Base-by-base conservation (phyloP, 1,140 invertebrate species). In the Monochamus saltuarius region DNA sequence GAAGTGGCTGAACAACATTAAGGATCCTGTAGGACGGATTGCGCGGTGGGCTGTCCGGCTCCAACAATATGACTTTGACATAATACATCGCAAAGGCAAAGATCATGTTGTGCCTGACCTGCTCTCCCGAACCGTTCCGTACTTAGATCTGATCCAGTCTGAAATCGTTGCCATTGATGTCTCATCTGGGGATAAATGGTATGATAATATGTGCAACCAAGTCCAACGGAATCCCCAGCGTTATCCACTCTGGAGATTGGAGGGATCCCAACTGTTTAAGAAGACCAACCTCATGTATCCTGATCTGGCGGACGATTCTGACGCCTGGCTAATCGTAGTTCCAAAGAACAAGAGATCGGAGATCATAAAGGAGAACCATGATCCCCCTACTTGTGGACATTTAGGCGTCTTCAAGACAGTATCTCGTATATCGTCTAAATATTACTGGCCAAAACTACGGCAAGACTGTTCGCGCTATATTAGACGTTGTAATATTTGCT, bases 1-100 rank as follows among this genome's bases (percentile, higher is more conserved):
- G 4, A 63, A 62, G 22, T 83, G 77, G 75, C 66, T 83, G 1
- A 64, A 69, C 10, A 68, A 69, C 1, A 65, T 79, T 0, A 78
- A 74, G 56, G 75, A 79, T 42, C 67, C 72, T 2, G 70, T 56
- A 0, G 73, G 72, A 38, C 45, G 79, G 38, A 55, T 82, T 7
- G 75, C 75, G 0, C 56, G 77, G 29, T 81, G 78, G 79, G 46
- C 61, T 19, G n/a, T 80, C 9, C 22, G 64, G 22, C 47, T 82
- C 0, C 75, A 79, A 62, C 62, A 65, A 2, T 79, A 73, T 61
- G 61, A 75, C 29, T 75, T 77, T 53, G 49, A 73, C 8, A 68
- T 81, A 7, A 52, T 58, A 7, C 74, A 80, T 58, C 64, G 75
- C 42, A 70, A 68, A 29, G 77, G 76, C 7, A 65, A 59, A 11